phyloP scores from a whole-genome alignment of 2,888 invertebrate genomes.

The Amphipyra berbera region DNA sequence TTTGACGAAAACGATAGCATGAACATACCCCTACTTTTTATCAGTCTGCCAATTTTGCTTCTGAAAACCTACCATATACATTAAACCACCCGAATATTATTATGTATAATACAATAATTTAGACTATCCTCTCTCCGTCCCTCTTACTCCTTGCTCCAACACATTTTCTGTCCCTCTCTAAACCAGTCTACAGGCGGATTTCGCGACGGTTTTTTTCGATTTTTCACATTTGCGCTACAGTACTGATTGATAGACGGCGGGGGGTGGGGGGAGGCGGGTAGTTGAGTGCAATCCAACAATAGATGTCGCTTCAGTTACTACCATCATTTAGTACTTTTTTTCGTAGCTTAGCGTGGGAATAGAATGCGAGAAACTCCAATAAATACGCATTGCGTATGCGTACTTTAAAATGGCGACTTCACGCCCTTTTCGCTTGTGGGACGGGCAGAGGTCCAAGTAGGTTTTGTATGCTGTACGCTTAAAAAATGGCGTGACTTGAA shows the following conservation, averaged over 20 bases:
- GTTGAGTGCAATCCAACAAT: conserved; percentile 54
- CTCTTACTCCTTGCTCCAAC: conserved; percentile 43
- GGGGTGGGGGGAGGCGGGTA: conserved; percentile 11
- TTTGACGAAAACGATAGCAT: not conserved
- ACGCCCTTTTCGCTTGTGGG: conserved; percentile 34
- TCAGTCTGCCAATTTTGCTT: conserved; percentile 41
- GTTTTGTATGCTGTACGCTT: too few relatives aligned
- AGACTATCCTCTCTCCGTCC: conserved; percentile 73
- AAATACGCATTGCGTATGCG: conserved; percentile 61
- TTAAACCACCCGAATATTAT: conserved; percentile 76
- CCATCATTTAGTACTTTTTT: conserved; percentile 55
- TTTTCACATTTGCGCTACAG: conserved; percentile 76
- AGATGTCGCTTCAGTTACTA: conserved; percentile 48
- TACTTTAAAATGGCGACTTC: conserved; percentile 53
- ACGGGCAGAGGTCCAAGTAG: conserved; percentile 56
- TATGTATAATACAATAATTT: conserved; percentile 85
- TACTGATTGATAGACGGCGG: conserved; percentile 72
- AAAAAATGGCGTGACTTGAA: too few relatives aligned
- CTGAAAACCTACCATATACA: conserved; percentile 64
- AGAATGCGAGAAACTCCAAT: conserved; percentile 46
- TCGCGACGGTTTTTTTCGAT: conserved; percentile 72
- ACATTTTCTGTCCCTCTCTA: conserved; percentile 65
- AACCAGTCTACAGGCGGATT: conserved; percentile 67
- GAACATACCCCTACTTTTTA: not conserved
- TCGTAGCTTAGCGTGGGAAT: conserved; percentile 46